These are phyloP conservation scores for Slavum lentiscoides DNA, from an alignment of 2,888 invertebrate genomes.

Conservation along the genomic window DNA sequence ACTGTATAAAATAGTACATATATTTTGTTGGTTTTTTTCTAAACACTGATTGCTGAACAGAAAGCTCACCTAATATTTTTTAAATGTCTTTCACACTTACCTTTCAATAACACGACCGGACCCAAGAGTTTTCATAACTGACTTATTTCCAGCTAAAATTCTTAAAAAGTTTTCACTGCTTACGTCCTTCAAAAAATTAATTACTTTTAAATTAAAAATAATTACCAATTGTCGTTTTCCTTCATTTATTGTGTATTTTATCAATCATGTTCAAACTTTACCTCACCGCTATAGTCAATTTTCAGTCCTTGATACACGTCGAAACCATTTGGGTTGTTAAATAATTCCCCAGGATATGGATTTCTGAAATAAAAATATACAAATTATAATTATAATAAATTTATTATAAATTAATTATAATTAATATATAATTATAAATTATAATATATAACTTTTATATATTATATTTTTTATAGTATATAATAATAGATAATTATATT, in stretches of 20 bases:
- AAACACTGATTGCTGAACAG: too few species aligned
- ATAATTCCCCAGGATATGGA: constrained; percentile 64
- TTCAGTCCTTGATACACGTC: constrained; percentile 65
- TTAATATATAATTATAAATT: too few species aligned
- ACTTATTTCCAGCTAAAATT: constrained; percentile 63
- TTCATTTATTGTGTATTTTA: neutral
- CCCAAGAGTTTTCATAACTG: constrained; percentile 61
- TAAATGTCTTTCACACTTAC: constrained; percentile 56
- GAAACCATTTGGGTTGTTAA: constrained; percentile 64
- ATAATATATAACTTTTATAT: too few species aligned
- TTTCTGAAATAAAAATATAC: constrained; percentile 58
- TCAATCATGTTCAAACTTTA: constrained; percentile 56
- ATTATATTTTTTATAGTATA: too few species aligned
- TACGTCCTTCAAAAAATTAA: constrained; percentile 28
- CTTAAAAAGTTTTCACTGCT: constrained; percentile 61
- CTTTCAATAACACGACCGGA: constrained; percentile 62
- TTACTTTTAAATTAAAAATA: neutral
- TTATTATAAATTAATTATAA: too few species aligned
- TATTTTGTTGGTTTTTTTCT: neutral
- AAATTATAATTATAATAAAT: too few species aligned
- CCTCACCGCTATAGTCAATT: constrained; percentile 64
- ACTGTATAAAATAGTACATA: constrained; percentile 58
- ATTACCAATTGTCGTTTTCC: neutral
- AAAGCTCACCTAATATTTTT: neutral
- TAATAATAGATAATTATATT: too few species aligned